Percentiles rank a stretch among this genome's conserved stretches.
Conservation (phyloP, 2,113 vertebrate species). For the Labeo rohita region DNA sequence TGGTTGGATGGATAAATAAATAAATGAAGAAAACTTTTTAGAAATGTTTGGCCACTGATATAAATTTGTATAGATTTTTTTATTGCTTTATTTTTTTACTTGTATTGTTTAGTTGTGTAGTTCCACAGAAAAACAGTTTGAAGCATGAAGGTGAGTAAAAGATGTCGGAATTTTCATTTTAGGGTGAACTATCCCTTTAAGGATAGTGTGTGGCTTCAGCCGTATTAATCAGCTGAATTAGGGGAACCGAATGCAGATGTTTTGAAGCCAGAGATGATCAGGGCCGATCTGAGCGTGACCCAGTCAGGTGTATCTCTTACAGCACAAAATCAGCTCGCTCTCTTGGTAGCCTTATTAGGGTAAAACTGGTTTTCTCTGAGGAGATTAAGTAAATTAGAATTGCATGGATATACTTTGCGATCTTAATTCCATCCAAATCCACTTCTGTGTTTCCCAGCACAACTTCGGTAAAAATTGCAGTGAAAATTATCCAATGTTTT, state of each 20-base stretch:
- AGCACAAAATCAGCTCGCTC: background rate
- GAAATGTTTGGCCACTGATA: background rate
- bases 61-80: too few relatives aligned
- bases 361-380: background rate
- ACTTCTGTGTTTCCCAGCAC: background rate
- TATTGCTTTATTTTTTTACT: too few relatives aligned
- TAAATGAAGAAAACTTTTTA: background rate
- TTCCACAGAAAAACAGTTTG: background rate
- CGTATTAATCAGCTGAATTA: background rate
- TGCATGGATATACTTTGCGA: background rate
- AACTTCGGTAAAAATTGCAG: background rate
- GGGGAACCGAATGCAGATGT: background rate
- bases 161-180: background rate
- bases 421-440: conserved; percentile 10
- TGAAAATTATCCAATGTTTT: background rate
- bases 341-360: background rate
- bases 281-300: background rate
- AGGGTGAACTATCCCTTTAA: background rate
- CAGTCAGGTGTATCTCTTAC: conserved; percentile 11
- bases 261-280: background rate
- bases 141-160: background rate
- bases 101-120: too few relatives aligned
- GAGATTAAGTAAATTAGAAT: conserved; percentile 15
- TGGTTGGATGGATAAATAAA: too few relatives aligned
- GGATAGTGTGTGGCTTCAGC: background rate